Base-by-base conservation (phyloP, 2,113 vertebrate species). In the Oreocharis arfaki region DNA sequence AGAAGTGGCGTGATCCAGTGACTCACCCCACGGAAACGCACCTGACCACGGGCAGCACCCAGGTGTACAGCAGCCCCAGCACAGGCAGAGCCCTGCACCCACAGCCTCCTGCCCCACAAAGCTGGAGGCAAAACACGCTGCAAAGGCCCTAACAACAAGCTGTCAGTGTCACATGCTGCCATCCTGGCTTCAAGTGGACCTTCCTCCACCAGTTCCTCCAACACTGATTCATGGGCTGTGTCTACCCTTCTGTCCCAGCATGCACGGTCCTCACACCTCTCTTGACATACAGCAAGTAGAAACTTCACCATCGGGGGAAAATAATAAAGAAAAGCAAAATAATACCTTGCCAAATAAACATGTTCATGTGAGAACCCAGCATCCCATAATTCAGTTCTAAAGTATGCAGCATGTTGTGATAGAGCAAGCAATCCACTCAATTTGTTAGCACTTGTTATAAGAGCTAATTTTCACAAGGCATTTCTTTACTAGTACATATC, bases 91-190 rank as follows among this genome's bases (percentile, higher is more conserved):
- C 49, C 79, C 61, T 9, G 10, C 6, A 7, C 22, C 22, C 57
- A 37, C 35, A 5, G 76, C 55, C 37, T 42, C 33, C 73, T 60
- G 33, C 9, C n/a, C 61, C 65, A 35, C 60, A 67, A 5, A 55
- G 28, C 70, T 37, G 32, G n/a, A 65, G 61, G 57, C 50, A 69
- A n/a, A n/a, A n/a, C 13, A 28, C 41, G 18, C 63, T 44, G 57
- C 56, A 76, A n/a, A 59, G 22, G 16, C 12, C 33, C 37, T 14
- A 11, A 56, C 1, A 2, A 65, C 28, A 46, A 55, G 24, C 19
- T 39, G 28, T 18, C 1, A 4, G 35, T 5, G 11, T 16, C 12
- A 6, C 41, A 42, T 0, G 0, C 50, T 1, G 0, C 26, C 8
- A 6, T 49, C 63, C 59, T 57, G 5, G 1, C 73, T 80, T 33